Evolutionary conservation across 2,888 invertebrate species (phyloP), one percentile per base, ranked within the genome.

Genomic region (Tinea trinotella): DNA sequence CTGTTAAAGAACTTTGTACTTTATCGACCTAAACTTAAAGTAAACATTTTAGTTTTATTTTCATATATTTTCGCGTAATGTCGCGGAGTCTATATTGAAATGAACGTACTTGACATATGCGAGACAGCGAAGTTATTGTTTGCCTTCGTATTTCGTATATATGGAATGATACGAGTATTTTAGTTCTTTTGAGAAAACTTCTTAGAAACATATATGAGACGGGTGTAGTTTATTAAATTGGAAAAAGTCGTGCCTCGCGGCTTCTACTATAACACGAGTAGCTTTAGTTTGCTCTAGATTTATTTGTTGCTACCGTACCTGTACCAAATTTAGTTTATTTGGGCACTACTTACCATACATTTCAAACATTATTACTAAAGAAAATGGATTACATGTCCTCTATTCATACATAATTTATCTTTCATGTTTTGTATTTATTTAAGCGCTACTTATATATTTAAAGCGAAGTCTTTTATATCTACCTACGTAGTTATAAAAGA

Each of bases 51-150:
- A n/a, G 40, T 40, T 40, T 4, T 40, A 3, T 40, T 13, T 40
- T 13, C n/a, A 6, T 15, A 13, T 40, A 7, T 2, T 40, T 12
- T 40, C n/a, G 56, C 10, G 24, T n/a, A 49, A 49, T 49, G 49
- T 40, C 13, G 40, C 10, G 19, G 19, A 19, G 36, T 20, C 50
- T 35, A 55, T 55, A 55, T 55, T 55, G 55, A 50, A 55, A 55
- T 55, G 55, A 36, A 50, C 35, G 19, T 17, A 36, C 40, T 55
- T 40, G 50, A 50, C 55, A 46, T 54, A 40, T 40, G 54, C 7
- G 30, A 50, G 55, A 36, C 18, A 18, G 20, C 18, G 17, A 40
- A 50, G 35, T 55, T 55, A 52, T 55, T 55, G 50, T 55, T 55
- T 36, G 50, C 36, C 3, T 19, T 50, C 19, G 36, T 36, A 55